These are phyloP conservation scores for Automeris io DNA, from an alignment of 2,888 invertebrate genomes.

Conservation along the genomic window DNA sequence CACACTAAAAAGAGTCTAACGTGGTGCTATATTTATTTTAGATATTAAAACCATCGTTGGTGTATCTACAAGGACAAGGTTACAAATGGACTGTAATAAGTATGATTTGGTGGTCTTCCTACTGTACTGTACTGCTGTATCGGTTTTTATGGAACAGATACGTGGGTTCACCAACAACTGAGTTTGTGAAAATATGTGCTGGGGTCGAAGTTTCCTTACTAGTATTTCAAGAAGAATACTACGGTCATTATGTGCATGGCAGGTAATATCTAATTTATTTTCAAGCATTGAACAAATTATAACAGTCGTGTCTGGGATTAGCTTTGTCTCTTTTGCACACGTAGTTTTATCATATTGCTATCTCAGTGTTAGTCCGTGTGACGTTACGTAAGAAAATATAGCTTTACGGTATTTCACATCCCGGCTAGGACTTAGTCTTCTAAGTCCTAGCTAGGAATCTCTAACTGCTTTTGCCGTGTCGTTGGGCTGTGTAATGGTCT, in stretches of 20 bases:
- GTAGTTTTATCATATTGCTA: no score
- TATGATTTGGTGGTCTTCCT: conserved; percentile 51
- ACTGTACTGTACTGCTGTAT: conserved; percentile 25
- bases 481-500: no score
- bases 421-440: no score
- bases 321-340: no score
- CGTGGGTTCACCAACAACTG: conserved; percentile 22
- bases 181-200: conserved; percentile 38
- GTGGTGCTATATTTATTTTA: conserved; percentile 17
- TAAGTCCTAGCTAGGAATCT: no score
- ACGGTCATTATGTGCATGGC: conserved; percentile 65
- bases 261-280: conserved; percentile 32
- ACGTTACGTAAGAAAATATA: no score
- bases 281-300: not conserved
- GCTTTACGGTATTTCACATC: no score
- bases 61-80: conserved; percentile 35
- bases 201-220: conserved; percentile 50
- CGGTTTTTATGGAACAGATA: conserved; percentile 32
- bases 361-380: no score
- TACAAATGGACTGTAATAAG: conserved; percentile 49
- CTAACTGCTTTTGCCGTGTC: no score
- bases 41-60: conserved; percentile 40
- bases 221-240: conserved; percentile 58
- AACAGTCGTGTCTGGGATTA: no score
- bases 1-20: not conserved